These are phyloP conservation scores for Beroe ovata DNA, from an alignment of 37 sponge, comb jelly and placozoan genomes.

Conservation along the genomic window DNA sequence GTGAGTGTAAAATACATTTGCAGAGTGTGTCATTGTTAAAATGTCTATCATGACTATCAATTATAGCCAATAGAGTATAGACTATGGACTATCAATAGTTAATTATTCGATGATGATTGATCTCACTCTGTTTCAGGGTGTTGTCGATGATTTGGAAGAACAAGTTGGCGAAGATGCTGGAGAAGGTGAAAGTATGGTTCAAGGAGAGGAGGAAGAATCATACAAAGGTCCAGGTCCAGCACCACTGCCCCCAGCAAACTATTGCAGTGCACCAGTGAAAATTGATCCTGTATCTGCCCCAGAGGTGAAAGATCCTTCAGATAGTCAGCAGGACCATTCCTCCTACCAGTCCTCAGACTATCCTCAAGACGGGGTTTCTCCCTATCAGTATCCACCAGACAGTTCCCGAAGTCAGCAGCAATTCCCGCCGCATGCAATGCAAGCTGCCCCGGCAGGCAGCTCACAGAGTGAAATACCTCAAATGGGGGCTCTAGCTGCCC, in stretches of 20 bases:
- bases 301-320: not conserved
- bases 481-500: not conserved
- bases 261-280: conserved; percentile 51
- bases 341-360: not conserved
- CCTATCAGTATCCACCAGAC: not conserved
- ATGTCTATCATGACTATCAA: too few relatives aligned
- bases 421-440: not conserved
- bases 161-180: not conserved
- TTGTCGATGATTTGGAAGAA: not conserved
- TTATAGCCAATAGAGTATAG: too few relatives aligned
- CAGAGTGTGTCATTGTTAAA: too few relatives aligned
- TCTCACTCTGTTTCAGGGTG: too few relatives aligned
- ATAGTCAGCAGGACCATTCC: not conserved
- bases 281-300: not conserved
- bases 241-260: conserved; percentile 65
- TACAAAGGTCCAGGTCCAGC: conserved; percentile 24
- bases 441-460: not conserved
- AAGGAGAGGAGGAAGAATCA: not conserved
- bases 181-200: not conserved
- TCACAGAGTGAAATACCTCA: not conserved
- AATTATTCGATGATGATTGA: too few relatives aligned
- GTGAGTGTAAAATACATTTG: too few relatives aligned
- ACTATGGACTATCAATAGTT: too few relatives aligned
- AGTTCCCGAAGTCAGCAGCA: not conserved
- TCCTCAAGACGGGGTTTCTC: not conserved